Conservation (phyloP, 2,113 vertebrate species). For the Hippocampus comes region DNA sequence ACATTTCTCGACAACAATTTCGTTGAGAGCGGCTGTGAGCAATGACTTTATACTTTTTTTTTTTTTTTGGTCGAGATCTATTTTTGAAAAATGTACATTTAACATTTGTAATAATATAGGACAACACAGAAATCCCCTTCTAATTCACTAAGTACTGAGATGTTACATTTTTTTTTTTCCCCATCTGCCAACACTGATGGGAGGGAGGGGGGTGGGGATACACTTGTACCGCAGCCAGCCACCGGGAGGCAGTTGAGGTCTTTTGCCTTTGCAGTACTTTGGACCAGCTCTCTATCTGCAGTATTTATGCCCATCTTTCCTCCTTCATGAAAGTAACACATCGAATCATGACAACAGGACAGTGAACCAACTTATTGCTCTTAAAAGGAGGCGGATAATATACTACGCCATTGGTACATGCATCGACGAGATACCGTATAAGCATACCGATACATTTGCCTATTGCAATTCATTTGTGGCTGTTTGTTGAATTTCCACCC, state of each 20-base stretch:
- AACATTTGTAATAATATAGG: not conserved
- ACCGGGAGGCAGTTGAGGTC: slow-evolving; percentile 8
- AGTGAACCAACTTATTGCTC: not conserved
- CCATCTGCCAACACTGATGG: no score
- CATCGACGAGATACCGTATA: not conserved
- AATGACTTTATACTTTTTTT: not conserved
- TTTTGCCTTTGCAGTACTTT: not conserved
- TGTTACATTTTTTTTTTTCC: not conserved
- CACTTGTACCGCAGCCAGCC: not conserved
- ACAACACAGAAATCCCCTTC: not conserved
- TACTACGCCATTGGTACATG: not conserved
- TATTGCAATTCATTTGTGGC: not conserved
- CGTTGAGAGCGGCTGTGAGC: not conserved
- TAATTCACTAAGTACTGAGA: not conserved
- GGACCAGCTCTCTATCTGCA: not conserved
- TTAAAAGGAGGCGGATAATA: not conserved
- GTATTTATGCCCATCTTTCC: not conserved
- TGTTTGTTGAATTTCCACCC: not conserved
- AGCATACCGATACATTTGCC: not conserved
- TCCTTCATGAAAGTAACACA: not conserved
- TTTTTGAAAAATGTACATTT: not conserved
- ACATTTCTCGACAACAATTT: not conserved
- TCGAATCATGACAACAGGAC: not conserved
- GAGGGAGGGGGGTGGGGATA: not conserved
- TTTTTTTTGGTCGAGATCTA: not conserved